phyloP scores from a whole-genome alignment of 2,888 invertebrate genomes.

The Phaonia tiefii region DNA sequence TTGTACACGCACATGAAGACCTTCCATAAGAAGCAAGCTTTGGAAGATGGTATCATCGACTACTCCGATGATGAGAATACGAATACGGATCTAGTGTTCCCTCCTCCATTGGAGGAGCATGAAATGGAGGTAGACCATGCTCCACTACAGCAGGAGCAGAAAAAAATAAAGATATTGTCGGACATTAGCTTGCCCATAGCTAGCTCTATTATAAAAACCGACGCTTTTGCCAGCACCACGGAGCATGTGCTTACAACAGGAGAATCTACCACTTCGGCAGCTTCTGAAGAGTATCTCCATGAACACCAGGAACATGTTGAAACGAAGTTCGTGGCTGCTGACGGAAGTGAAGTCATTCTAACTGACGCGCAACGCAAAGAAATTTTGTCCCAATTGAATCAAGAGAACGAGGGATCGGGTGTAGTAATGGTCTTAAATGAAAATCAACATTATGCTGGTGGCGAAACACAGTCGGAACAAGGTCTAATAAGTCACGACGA shows the following conservation, averaged over 20 bases:
- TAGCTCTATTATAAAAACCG: slow-evolving; percentile 70
- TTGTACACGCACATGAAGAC: slow-evolving; percentile 87
- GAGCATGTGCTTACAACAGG: slow-evolving; percentile 82
- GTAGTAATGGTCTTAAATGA: slow-evolving; percentile 80
- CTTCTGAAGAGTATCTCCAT: slow-evolving; percentile 78
- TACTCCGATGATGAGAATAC: slow-evolving; percentile 81
- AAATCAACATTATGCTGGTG: slow-evolving; percentile 65
- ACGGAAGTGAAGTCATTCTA: slow-evolving; percentile 80
- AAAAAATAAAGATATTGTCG: slow-evolving; percentile 82
- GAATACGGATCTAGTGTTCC: slow-evolving; percentile 44
- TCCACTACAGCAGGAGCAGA: slow-evolving; percentile 31
- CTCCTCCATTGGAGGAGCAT: slow-evolving; percentile 68
- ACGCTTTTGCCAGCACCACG: slow-evolving; percentile 81
- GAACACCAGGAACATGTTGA: slow-evolving; percentile 68
- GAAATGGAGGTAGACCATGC: slow-evolving; percentile 38
- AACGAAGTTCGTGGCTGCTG: slow-evolving; percentile 81
- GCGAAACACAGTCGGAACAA: slow-evolving; percentile 51
- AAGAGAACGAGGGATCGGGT: slow-evolving; percentile 78
- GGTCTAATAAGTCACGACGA: slow-evolving; percentile 57
- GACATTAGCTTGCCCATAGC: slow-evolving; percentile 78
- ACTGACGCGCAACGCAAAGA: slow-evolving; percentile 80
- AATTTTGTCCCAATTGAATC: slow-evolving; percentile 79
- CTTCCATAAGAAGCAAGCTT: slow-evolving; percentile 85
- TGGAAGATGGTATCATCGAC: slow-evolving; percentile 85
- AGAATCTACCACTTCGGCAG: slow-evolving; percentile 80